Base-by-base conservation (phyloP, 2,888 invertebrate species). In the Stegophylla sp. region DNA sequence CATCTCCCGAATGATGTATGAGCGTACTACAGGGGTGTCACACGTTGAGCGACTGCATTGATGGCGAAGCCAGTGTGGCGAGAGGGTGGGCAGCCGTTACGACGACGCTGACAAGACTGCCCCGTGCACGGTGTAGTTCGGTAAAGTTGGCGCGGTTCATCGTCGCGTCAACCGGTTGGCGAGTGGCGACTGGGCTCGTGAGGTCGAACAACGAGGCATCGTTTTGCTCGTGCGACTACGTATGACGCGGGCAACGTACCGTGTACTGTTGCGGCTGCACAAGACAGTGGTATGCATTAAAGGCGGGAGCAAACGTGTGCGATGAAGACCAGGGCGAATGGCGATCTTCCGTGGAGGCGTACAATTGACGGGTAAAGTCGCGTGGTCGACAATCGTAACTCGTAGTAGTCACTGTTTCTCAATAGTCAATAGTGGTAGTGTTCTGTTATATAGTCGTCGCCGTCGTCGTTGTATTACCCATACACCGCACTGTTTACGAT, bases 1-100 rank as follows among this genome's bases (percentile, higher is more conserved):
- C 79, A 79, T 79, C 69, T 79, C 79, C 71, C 61, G 41, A 34
- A 69, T 56, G 28, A 59, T 56, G 5, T 67, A 20, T 45, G 15
- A 34, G 7, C 20, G 43, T 45, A 41, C 20, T 20, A 56, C 56
- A 15, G 17, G 41, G 34, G 34, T 34, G 34, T 34, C 34, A 34
- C 34, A 34, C 34, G 34, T 3, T 34, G 34, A 34, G 34, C 43
- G 10, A 34, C 41, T 43, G 13, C 12, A 20, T 12, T 28, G 59
- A n/a, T 23, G 20, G 48, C 34, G 56, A 9, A 17, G 20, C 28
- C 56, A 23, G 20, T 20, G n/a, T 53, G 56, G 69, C 56, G 17
- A 9, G 23, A 17, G 23, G 13, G 69, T 10, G 56, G 20, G 76
- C 26, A 41, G 15, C 51, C 34, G 34, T 34, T 34, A 34, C 34